Evolutionary conservation across 2,113 vertebrate genomes (phyloP), one percentile per base, ranked within the genome.

Genomic region (Boleophthalmus pectinirostris): DNA sequence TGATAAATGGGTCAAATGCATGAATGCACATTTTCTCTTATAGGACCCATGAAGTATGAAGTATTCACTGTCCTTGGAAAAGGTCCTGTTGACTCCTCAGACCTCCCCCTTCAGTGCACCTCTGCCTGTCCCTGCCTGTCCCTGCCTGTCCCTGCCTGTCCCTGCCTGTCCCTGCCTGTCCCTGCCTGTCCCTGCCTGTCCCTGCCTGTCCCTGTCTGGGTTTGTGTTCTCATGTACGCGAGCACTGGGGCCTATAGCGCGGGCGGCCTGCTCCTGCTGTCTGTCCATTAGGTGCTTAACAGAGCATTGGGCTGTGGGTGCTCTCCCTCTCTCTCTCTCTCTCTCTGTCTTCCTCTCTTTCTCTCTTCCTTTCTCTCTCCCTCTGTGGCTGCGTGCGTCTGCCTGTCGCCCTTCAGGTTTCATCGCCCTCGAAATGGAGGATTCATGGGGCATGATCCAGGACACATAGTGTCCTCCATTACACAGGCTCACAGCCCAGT

Each of bases 241-340:
- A 87, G 87, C 88, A 80, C 57, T 70, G 82, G 88, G 91, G 87
- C 91, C 86, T 78, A 83, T 77, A 84, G 86, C 73, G 78, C 83
- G 88, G 58, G 82, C 87, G 75, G 88, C 84, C 85, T 92, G 85
- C 85, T 88, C 56, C 56, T 64, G 83, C 86, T 66, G 78, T 85
- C 89, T 90, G 89, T 88, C 85, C 91, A 93, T 92, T 91, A 92
- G 89, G 89, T 64, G 79, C 88, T 89, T 92, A 93, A 90, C 91
- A 90, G 91, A 92, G 91, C 91, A 75, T 87, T 89, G 86, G 85
- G 85, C 83, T 78, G 84, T 70, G 84, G 85, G 84, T 84, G 87
- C 85, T 87, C 87, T 87, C 88, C 88, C 87, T 85, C 56, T 15
- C 21, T 18, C 85, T 83, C 84, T 83, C 88, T 86, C 85, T 79